Base-by-base conservation (phyloP, 2,113 vertebrate genomes). In the Danio rerio region DNA sequence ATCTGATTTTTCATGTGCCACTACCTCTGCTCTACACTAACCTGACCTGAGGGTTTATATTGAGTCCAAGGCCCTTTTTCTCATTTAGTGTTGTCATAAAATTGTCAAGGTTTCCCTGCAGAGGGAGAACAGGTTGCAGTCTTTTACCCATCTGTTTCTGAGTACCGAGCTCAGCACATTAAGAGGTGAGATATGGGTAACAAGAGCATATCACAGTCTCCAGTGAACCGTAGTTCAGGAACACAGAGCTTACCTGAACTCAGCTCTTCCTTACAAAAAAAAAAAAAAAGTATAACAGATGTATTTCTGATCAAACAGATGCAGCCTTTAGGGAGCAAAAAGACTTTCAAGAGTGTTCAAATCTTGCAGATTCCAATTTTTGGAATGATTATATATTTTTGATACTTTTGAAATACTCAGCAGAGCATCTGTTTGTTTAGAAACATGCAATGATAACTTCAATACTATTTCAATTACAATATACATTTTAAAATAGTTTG, bases 101-200 rank as follows among this genome's bases (percentile, higher is more conserved):
- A 81, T 72, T 73, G 74, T 72, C 47, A 62, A 52, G 56, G 40
- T 50, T 61, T 10, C 53, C 69, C 56, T 18, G 69, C 18, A 63
- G 61, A 53, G 62, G 72, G 20, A 53, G 47, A 53, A 74, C 21
- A 63, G 40, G 47, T 81, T 45, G 47, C 49, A 68, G 63, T 52
- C 68, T 74, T 66, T 73, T 72, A 52, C 49, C 80, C 70, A 50
- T 20, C 80, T 81, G 79, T 47, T 59, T 72, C 55, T 12, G 47
- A 78, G 15, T 68, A 10, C 49, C 43, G 47, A 81, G 80, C 18
- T 70, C 45, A 53, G 69, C 59, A 53, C 50, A 74, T 81, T 81
- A 65, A 62, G 59, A 81, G 20, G 70, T 81, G 80, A 81, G 59
- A 18, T 62, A 74, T 73, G 78, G 42, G 15, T 74, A 63, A 81